These are phyloP conservation scores for Trochalopteron elliotii DNA, from an alignment of 2,113 vertebrate species.

Conservation along the genomic window DNA sequence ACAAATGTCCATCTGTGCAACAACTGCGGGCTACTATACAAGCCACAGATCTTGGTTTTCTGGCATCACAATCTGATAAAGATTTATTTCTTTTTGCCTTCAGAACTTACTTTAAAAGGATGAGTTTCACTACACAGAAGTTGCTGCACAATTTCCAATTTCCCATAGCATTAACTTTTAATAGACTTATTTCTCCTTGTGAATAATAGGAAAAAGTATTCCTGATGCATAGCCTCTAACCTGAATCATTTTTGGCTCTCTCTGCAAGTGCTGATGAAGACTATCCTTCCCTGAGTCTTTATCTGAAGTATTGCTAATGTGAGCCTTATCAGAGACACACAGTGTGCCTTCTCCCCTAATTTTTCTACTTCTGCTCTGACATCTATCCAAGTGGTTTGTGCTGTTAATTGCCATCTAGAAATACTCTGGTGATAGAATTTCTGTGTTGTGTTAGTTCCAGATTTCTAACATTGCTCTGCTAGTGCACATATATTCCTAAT, in stretches of 20 bases:
- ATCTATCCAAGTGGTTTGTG: background rate
- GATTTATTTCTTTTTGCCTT: slow-evolving; percentile 23
- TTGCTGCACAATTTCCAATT: slow-evolving; percentile 47
- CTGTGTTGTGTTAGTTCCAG: background rate
- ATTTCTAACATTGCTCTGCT: background rate
- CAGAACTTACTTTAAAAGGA: slow-evolving; percentile 35
- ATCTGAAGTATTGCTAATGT: background rate
- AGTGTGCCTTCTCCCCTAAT: background rate
- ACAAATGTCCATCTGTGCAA: background rate
- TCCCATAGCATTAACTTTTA: slow-evolving; percentile 41
- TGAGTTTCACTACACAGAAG: slow-evolving; percentile 21
- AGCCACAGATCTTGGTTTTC: background rate
- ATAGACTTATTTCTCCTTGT: slow-evolving; percentile 29
- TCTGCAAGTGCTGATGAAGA: background rate
- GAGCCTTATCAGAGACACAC: background rate
- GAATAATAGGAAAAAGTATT: slow-evolving; percentile 39
- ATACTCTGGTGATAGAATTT: background rate
- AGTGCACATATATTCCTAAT: background rate
- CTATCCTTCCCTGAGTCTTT: background rate
- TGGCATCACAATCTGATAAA: background rate
- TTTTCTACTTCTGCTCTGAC: background rate
- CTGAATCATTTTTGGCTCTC: background rate
- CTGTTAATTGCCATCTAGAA: background rate
- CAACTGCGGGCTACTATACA: background rate
- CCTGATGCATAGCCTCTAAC: background rate